Conservation (phyloP, 2,888 invertebrate species). For the Darwinula stevensoni region DNA sequence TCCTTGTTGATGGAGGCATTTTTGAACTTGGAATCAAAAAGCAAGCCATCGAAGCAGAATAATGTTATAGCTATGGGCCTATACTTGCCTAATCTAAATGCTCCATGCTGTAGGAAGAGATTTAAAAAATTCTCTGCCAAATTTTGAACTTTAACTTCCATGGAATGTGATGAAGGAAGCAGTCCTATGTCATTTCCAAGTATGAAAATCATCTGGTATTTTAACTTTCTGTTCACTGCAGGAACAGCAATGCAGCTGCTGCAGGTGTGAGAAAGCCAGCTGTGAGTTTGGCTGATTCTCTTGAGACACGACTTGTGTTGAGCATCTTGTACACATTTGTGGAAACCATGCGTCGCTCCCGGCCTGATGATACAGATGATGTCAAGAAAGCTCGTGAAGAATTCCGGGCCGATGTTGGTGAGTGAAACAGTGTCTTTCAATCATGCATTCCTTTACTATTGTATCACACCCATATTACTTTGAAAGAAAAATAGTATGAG, state of each 20-base stretch:
- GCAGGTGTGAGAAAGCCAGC: slow-evolving; percentile 42
- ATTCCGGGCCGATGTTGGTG: slow-evolving; percentile 27
- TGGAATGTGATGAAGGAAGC: too few relatives aligned
- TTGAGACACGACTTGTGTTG: slow-evolving; percentile 64
- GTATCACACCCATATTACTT: not conserved
- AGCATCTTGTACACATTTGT: slow-evolving; percentile 82
- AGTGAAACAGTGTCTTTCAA: slow-evolving; percentile 6
- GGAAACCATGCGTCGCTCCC: slow-evolving; percentile 43
- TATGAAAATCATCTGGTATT: not conserved
- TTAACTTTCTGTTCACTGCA: slow-evolving; percentile 12
- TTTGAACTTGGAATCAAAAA: too few relatives aligned
- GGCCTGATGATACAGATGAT: slow-evolving; percentile 14
- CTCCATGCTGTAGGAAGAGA: too few relatives aligned
- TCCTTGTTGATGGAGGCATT: too few relatives aligned
- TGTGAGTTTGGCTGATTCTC: slow-evolving; percentile 62
- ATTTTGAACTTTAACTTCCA: too few relatives aligned
- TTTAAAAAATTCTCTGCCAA: too few relatives aligned
- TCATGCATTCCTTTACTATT: slow-evolving; percentile 3
- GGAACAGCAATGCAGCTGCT: slow-evolving; percentile 33
- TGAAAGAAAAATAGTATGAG: too few relatives aligned
- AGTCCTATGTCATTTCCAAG: too few relatives aligned
- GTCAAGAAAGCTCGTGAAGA: slow-evolving; percentile 20
- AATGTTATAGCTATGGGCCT: too few relatives aligned
- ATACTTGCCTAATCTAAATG: too few relatives aligned
- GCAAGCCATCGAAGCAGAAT: too few relatives aligned